Base-by-base conservation (phyloP, 2,113 vertebrate genomes). In the Ageneiosus marmoratus region DNA sequence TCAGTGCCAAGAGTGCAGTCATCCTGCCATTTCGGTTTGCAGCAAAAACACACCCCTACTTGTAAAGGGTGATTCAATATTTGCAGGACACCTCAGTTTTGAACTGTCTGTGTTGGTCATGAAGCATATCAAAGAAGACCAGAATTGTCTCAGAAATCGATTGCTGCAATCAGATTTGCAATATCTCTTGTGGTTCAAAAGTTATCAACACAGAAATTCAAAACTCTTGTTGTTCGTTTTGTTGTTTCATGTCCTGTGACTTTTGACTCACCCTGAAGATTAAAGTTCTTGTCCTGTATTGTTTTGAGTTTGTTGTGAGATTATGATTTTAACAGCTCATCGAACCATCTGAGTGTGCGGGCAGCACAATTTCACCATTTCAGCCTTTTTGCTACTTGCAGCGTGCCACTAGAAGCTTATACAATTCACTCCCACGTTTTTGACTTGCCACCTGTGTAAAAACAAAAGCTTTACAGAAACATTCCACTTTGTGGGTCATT, bases 371-470 rank as follows among this genome's bases (percentile, higher is more conserved):
- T 73, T 53, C 73, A 53, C 48, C 29, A 51, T 51, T 51, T 15
- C 46, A 51, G 46, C 27, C 27, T 7, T 55, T 76, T 76, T 55
- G 10, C 12, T 13, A 53, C 72, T 32, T 73, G 46, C n/a, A 74
- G 46, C 46, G 20, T 20, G n/a, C 27, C 48, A 53, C 50, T 24
- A 76, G n/a, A 72, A 46, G 50, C 50, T 75, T 53, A 53, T 34
- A 55, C 29, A 76, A 55, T 76, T 55, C 20, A 55, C 73, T 55
- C 73, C 73, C 20, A 76, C 51, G 50, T 37, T 24, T 55, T 7
- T 76, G 50, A 76, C 73, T 55, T 55, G 50, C 73, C 51, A 76
- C 73, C 73, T 37, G 10, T 37, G 29, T 76, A 55, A 76, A 55
- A 76, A 76, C 20, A 76, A 37, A 76, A 55, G 73, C 50, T 37